Evolutionary conservation across 1,140 invertebrate genomes (phyloP).

Genomic region (Vanessa atalanta): DNA sequence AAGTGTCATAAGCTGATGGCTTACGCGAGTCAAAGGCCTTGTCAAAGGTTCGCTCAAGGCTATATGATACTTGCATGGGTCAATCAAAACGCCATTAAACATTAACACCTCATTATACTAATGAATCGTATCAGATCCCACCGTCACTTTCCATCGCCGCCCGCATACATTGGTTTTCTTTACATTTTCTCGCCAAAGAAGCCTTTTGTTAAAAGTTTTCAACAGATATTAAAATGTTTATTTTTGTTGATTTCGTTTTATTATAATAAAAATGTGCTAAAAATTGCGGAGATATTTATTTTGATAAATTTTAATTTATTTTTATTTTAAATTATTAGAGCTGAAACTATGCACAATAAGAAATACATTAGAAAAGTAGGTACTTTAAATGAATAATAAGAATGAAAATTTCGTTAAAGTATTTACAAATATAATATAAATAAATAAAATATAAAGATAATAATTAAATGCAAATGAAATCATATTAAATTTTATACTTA

Average conservation of each 20-base stretch:
- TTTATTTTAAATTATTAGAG: too few species aligned
- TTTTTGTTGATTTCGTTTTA: neutral
- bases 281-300: neutral
- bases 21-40: constrained; percentile 15
- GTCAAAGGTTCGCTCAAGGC: constrained; percentile 20
- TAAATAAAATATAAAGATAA: too few species aligned
- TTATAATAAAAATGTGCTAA: neutral
- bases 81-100: constrained; percentile 77
- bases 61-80: constrained; percentile 58
- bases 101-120: constrained; percentile 80
- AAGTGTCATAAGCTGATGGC: constrained; percentile 24
- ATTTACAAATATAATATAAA: too few species aligned
- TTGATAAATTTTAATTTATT: neutral
- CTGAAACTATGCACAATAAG: too few species aligned
- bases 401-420: too few species aligned
- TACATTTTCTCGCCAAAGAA: constrained; percentile 45
- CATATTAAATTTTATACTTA: neutral
- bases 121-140: constrained; percentile 81
- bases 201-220: constrained; percentile 48
- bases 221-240: neutral
- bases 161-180: constrained; percentile 54
- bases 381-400: too few species aligned
- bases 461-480: too few species aligned
- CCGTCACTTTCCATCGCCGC: constrained; percentile 54
- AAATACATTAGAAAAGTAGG: too few species aligned